These are phyloP conservation scores for Syngnathus scovelli DNA, from an alignment of 2,113 vertebrate species.

Conservation along the genomic window DNA sequence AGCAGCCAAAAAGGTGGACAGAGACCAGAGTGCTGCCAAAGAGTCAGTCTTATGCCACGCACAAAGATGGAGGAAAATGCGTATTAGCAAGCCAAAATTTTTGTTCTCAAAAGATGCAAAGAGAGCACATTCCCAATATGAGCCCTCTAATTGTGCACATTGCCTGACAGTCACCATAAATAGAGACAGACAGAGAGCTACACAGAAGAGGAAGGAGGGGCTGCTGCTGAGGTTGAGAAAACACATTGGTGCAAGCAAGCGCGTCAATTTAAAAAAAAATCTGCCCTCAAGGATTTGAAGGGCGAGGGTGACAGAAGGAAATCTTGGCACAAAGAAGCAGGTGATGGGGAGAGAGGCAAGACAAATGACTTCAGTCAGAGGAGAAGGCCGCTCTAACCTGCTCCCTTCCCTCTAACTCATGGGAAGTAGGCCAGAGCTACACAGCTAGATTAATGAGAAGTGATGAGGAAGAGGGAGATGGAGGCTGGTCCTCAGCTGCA, in stretches of 20 bases:
- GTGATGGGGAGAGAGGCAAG: conserved; percentile 41
- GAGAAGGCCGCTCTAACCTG: conserved; percentile 60
- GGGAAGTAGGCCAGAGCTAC: conserved; percentile 51
- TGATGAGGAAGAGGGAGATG: conserved; percentile 41
- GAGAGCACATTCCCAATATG: conserved; percentile 34
- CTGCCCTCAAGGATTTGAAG: conserved; percentile 41
- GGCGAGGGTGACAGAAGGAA: conserved; percentile 32
- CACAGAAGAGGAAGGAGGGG: not conserved
- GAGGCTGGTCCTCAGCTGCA: conserved; percentile 58
- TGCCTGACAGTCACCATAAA: conserved; percentile 21
- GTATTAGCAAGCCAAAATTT: conserved; percentile 39
- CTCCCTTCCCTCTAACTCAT: conserved; percentile 38
- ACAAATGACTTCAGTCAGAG: conserved; percentile 45
- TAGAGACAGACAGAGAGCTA: conserved; percentile 12
- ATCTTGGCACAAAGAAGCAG: conserved; percentile 51
- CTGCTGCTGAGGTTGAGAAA: conserved; percentile 1
- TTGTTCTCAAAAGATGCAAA: conserved; percentile 40
- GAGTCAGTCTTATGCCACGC: conserved; percentile 46
- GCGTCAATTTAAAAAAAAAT: conserved; percentile 22
- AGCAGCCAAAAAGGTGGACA: conserved; percentile 43
- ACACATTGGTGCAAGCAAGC: not conserved
- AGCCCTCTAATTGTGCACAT: conserved; percentile 34
- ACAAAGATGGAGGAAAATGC: conserved; percentile 48
- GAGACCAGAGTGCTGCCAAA: conserved; percentile 34
- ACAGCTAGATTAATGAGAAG: conserved; percentile 61